A percentile compares a stretch with the other conserved stretches of the same genome.
Conservation (phyloP, 2,888 invertebrate genomes). For the Palloptera scutellata region DNA sequence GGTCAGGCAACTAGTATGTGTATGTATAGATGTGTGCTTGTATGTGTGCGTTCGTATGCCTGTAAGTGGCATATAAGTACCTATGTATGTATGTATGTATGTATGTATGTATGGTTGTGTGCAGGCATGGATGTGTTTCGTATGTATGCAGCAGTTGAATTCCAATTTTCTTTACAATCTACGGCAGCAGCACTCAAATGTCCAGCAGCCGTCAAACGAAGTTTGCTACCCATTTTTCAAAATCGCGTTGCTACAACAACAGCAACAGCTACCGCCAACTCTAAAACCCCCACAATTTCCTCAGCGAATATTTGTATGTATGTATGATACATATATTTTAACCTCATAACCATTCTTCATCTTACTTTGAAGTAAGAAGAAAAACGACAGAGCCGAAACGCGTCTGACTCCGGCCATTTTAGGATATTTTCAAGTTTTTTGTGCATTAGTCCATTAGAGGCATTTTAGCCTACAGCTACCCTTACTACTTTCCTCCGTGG, state of each 20-base stretch:
- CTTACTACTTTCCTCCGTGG: no score
- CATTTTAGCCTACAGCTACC: slow-evolving; percentile 4
- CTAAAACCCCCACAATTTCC: neutral
- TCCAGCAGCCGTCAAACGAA: slow-evolving; percentile 31
- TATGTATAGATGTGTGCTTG: neutral
- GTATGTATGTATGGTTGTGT: neutral
- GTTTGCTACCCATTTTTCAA: slow-evolving; percentile 26
- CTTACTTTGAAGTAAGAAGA: neutral
- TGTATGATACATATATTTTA: no score
- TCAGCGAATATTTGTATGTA: no score
- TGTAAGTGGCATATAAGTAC: slow-evolving; percentile 9
- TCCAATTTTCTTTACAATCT: slow-evolving; percentile 32
- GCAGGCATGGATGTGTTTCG: no score
- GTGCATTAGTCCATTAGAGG: neutral
- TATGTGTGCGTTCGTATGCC: slow-evolving; percentile 2
- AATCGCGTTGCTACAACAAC: slow-evolving; percentile 29
- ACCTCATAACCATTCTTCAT: neutral
- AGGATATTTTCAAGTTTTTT: neutral
- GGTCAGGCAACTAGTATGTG: neutral
- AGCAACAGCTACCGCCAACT: slow-evolving; percentile 4
- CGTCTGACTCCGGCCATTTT: neutral
- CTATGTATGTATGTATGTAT: neutral
- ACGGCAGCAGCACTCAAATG: slow-evolving; percentile 28
- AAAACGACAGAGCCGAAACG: neutral
- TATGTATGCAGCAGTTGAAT: slow-evolving; percentile 19